These are phyloP conservation scores for Malachius bipustulatus DNA, from an alignment of 2,888 invertebrate genomes.

Conservation along the genomic window DNA sequence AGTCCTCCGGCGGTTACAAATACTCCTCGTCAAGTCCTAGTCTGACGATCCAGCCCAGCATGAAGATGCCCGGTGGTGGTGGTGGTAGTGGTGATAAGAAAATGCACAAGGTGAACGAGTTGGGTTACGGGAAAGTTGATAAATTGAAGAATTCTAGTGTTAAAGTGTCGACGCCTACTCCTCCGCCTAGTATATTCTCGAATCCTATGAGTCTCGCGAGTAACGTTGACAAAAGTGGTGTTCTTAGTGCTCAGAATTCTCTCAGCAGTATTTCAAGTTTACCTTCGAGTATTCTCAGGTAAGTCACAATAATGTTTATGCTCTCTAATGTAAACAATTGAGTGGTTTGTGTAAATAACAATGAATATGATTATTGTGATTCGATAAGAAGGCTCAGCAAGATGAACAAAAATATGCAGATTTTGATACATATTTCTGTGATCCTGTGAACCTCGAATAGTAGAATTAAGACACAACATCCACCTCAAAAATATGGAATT, in stretches of 20 bases:
- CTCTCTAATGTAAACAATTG: too few species aligned
- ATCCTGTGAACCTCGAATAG: too few species aligned
- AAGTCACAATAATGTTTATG: constrained; percentile 21
- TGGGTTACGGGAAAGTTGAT: not conserved
- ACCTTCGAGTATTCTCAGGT: constrained; percentile 41
- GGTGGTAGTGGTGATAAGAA: constrained; percentile 9
- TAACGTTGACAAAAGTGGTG: constrained; percentile 23
- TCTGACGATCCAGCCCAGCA: constrained; percentile 31
- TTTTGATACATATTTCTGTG: too few species aligned
- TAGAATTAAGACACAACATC: too few species aligned
- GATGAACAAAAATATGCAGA: too few species aligned
- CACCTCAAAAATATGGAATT: too few species aligned
- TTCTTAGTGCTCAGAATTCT: constrained; percentile 25
- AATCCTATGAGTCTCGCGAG: constrained; percentile 36
- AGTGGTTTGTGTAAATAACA: too few species aligned
- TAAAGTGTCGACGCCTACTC: constrained; percentile 26
- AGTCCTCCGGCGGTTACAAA: constrained; percentile 17
- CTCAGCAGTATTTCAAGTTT: constrained; percentile 30
- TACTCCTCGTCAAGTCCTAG: constrained; percentile 19
- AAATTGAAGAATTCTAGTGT: constrained; percentile 13
- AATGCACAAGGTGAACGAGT: constrained; percentile 4
- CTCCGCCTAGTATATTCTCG: constrained; percentile 34
- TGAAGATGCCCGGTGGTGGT: constrained; percentile 22
- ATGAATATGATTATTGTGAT: too few species aligned
- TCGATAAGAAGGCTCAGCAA: too few species aligned